phyloP scores from a whole-genome alignment of 2,113 vertebrate species.

The Lethenteron reissneri region DNA sequence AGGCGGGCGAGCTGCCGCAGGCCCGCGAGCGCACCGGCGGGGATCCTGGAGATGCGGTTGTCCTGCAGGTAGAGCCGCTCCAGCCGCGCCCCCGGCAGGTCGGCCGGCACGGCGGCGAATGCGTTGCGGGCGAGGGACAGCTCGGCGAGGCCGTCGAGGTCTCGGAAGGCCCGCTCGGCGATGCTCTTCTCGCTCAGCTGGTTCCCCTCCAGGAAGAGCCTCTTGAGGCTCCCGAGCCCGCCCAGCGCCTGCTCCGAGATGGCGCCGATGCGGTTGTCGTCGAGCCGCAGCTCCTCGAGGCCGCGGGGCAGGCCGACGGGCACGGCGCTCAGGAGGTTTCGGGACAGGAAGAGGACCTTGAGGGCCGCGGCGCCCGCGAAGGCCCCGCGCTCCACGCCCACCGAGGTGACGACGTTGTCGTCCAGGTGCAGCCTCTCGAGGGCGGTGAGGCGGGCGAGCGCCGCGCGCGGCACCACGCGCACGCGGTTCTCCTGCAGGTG shows the following conservation, averaged over 20 bases:
- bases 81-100: conserved; percentile 65
- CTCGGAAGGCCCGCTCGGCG: conserved; percentile 73
- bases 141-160: conserved; percentile 80
- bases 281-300: conserved; percentile 85
- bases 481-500: conserved; percentile 98
- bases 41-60: conserved; percentile 82
- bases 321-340: conserved; percentile 93
- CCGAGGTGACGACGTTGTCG: conserved; percentile 89
- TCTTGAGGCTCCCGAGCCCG: conserved; percentile 88
- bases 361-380: conserved; percentile 84
- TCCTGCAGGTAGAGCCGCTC: conserved; percentile 90
- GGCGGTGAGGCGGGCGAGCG: conserved; percentile 77
- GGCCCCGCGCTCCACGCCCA: conserved; percentile 91
- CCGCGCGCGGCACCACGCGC: conserved; percentile 74
- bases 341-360: conserved; percentile 76
- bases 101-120: conserved; percentile 60
- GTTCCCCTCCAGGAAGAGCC: conserved; percentile 86
- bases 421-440: conserved; percentile 95
- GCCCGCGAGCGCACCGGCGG: conserved; percentile 67
- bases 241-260: conserved; percentile 80
- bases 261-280: conserved; percentile 94
- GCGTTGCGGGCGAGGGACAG: conserved; percentile 81
- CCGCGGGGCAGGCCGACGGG: conserved; percentile 76
- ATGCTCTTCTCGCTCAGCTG: conserved; percentile 63
- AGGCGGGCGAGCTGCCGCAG: conserved; percentile 75